These are phyloP conservation scores for Orchesella flavescens DNA, from an alignment of 2,888 invertebrate genomes.

Conservation along the genomic window DNA sequence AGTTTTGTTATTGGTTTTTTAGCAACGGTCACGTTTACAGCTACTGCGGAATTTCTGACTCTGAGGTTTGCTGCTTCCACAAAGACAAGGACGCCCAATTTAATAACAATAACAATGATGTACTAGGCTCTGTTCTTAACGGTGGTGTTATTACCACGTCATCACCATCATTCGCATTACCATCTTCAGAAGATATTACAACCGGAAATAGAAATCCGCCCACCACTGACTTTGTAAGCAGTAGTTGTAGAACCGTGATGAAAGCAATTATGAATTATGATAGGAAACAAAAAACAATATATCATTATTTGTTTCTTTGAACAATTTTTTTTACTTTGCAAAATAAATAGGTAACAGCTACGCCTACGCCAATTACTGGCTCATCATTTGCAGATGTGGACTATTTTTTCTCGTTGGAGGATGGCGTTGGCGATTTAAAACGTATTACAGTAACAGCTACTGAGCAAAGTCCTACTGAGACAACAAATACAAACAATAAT, in stretches of 20 bases:
- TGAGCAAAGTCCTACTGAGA: not conserved
- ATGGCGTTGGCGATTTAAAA: conserved; percentile 36
- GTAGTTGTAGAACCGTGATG: not conserved
- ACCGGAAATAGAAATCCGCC: conserved; percentile 12
- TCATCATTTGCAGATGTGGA: conserved; percentile 30
- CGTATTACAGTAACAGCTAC: conserved; percentile 21
- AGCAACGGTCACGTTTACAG: conserved; percentile 74
- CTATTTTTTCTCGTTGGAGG: conserved; percentile 29
- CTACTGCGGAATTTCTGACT: conserved; percentile 74
- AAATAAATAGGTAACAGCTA: not conserved
- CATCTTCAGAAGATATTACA: not conserved
- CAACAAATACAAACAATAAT: not conserved
- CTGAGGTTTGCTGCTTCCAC: conserved; percentile 74
- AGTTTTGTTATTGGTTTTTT: conserved; percentile 37
- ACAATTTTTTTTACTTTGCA: conserved; percentile 5
- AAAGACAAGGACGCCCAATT: conserved; percentile 66
- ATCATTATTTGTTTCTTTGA: not conserved
- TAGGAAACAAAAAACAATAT: not conserved
- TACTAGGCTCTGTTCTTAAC: not conserved
- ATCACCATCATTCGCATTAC: not conserved
- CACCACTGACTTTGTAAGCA: conserved; percentile 16
- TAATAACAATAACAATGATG: not conserved
- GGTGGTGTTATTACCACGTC: not conserved
- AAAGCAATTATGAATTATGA: not conserved
- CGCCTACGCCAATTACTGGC: not conserved